phyloP scores from a whole-genome alignment of 2,113 vertebrate species.

The Prunella fulvescens region DNA sequence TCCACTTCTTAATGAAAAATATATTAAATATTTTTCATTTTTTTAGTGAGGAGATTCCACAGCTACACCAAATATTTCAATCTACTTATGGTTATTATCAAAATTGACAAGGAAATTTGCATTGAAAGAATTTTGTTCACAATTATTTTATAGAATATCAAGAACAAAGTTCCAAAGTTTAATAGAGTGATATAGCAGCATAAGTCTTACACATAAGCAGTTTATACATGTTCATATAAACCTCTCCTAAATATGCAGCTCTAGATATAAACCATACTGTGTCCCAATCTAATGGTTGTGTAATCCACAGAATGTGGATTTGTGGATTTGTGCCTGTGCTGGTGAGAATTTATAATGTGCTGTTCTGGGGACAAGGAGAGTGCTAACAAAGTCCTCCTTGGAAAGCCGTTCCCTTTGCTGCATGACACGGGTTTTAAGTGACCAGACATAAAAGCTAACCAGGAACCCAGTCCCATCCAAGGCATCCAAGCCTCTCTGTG shows the following conservation, averaged over 20 bases:
- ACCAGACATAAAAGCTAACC: background rate
- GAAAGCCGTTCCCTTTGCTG: background rate
- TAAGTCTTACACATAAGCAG: background rate
- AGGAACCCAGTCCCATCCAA: background rate
- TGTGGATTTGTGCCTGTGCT: background rate
- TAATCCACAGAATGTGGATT: background rate
- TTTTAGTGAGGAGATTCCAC: background rate
- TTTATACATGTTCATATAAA: background rate
- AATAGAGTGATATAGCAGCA: background rate
- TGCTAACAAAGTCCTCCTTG: background rate
- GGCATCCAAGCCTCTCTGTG: background rate
- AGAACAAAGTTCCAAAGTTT: background rate
- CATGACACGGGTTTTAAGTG: rapidly evolving
- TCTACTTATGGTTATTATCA: background rate
- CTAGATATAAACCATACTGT: background rate
- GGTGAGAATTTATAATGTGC: background rate
- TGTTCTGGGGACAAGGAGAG: background rate
- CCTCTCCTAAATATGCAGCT: background rate
- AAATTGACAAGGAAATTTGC: background rate
- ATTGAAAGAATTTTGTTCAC: background rate
- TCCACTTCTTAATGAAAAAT: background rate
- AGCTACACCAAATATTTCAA: background rate
- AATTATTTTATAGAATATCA: background rate
- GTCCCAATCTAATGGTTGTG: background rate
- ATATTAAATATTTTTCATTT: background rate